Conservation (phyloP, 2,888 invertebrate species). For the Limnephilus rhombicus region DNA sequence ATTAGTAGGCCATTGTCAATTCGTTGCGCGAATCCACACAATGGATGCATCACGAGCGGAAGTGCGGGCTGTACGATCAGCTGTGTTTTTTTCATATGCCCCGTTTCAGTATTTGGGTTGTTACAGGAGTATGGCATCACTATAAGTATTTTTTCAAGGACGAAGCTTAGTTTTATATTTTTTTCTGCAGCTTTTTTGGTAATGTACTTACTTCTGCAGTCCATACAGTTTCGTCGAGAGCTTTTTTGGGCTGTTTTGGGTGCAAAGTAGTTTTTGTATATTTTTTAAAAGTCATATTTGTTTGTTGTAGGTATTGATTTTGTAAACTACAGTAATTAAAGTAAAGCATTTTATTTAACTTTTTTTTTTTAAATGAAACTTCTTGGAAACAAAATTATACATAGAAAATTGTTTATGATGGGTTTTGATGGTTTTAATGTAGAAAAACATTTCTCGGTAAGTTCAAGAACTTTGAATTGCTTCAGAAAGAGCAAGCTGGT, state of each 20-base stretch:
- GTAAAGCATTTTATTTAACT: too few relatives aligned
- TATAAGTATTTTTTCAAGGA: background rate
- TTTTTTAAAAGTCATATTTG: too few relatives aligned
- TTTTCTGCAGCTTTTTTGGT: background rate
- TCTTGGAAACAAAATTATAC: too few relatives aligned
- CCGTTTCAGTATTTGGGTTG: background rate
- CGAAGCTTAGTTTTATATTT: background rate
- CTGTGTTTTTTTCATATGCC: background rate
- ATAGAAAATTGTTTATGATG: too few relatives aligned
- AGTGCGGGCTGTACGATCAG: conserved; percentile 20
- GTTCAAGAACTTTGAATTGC: too few relatives aligned
- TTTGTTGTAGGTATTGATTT: too few relatives aligned
- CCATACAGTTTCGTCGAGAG: background rate
- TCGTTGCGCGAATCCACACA: conserved; percentile 47
- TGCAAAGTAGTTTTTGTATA: too few relatives aligned
- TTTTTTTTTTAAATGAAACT: too few relatives aligned
- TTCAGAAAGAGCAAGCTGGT: too few relatives aligned
- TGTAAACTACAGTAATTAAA: too few relatives aligned
- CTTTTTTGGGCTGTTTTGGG: background rate
- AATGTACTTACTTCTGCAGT: background rate
- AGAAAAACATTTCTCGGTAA: too few relatives aligned
- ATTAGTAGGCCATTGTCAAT: conserved; percentile 40
- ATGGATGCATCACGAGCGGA: conserved; percentile 22
- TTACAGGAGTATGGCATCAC: background rate
- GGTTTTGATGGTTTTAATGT: too few relatives aligned